These are phyloP conservation scores for Syrphus vitripennis DNA, from an alignment of 2,888 invertebrate species.

Conservation along the genomic window DNA sequence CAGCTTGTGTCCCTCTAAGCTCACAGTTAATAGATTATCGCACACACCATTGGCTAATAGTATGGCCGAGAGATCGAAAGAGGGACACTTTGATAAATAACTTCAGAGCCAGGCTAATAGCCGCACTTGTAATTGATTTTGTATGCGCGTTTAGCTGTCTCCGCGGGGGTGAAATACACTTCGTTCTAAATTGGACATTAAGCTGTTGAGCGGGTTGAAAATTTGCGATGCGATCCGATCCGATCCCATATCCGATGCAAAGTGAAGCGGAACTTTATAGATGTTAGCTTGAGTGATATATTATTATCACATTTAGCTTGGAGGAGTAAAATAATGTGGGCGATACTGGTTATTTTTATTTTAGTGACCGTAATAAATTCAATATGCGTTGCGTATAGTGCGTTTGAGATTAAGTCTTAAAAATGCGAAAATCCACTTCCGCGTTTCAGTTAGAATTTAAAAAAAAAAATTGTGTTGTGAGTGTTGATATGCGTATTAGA, in stretches of 20 bases:
- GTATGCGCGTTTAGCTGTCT: slow-evolving; percentile 59
- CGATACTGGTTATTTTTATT: slow-evolving; percentile 36
- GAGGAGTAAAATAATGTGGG: slow-evolving; percentile 26
- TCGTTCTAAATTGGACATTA: slow-evolving; percentile 39
- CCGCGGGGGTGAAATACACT: slow-evolving; percentile 61
- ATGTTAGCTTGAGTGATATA: slow-evolving; percentile 49
- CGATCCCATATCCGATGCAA: background rate
- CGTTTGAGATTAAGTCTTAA: background rate
- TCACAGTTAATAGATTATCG: slow-evolving; percentile 61
- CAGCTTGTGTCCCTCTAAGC: slow-evolving; percentile 26
- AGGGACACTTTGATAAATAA: slow-evolving; percentile 68
- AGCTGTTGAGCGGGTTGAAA: background rate
- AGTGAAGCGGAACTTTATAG: background rate
- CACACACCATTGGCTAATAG: slow-evolving; percentile 67
- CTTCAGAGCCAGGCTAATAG: slow-evolving; percentile 57
- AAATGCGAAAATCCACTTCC: slow-evolving; percentile 15
- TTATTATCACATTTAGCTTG: slow-evolving; percentile 25
- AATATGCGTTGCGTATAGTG: slow-evolving; percentile 11
- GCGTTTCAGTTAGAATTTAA: background rate
- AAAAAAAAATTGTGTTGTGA: too few species aligned
- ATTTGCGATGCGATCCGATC: background rate
- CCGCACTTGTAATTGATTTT: slow-evolving; percentile 69
- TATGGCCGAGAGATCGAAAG: slow-evolving; percentile 42
- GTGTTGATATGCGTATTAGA: too few species aligned
- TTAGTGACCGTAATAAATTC: slow-evolving; percentile 47